Evolutionary conservation across 23 tunicate genomes (phyloP).

Genomic region (Ascidia mentula): DNA sequence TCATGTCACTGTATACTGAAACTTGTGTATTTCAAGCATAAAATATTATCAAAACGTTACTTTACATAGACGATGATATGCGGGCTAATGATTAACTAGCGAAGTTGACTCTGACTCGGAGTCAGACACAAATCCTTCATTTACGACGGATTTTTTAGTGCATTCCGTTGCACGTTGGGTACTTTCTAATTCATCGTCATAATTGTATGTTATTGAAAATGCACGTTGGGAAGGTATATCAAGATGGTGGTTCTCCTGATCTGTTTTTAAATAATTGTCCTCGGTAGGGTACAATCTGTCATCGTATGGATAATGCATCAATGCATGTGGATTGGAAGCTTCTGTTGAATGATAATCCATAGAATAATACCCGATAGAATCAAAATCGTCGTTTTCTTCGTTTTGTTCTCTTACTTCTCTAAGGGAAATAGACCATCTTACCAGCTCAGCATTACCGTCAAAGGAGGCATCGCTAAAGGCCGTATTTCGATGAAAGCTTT

Average conservation of each 20-base stretch:
- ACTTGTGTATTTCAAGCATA: too few relatives aligned
- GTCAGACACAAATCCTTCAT: not conserved
- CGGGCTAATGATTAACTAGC: too few relatives aligned
- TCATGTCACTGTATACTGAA: too few relatives aligned
- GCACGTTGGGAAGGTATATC: too few relatives aligned
- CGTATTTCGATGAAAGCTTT: not conserved
- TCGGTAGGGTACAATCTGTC: not conserved
- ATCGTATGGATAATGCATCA: not conserved
- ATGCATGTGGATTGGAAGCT: not conserved
- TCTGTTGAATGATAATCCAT: not conserved
- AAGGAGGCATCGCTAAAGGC: not conserved
- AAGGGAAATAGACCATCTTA: not conserved
- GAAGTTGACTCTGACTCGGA: not conserved
- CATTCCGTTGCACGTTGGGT: too few relatives aligned
- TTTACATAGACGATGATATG: too few relatives aligned
- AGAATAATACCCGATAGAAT: not conserved
- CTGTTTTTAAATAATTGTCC: not conserved
- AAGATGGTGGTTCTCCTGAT: too few relatives aligned
- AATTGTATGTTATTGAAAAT: too few relatives aligned
- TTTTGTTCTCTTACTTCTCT: not conserved
- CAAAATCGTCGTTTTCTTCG: not conserved
- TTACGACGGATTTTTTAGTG: too few relatives aligned
- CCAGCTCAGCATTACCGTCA: not conserved
- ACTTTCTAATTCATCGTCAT: too few relatives aligned
- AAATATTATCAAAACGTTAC: too few relatives aligned